Base-by-base conservation (phyloP, 2,888 invertebrate genomes). In the Thereva nobilitata region DNA sequence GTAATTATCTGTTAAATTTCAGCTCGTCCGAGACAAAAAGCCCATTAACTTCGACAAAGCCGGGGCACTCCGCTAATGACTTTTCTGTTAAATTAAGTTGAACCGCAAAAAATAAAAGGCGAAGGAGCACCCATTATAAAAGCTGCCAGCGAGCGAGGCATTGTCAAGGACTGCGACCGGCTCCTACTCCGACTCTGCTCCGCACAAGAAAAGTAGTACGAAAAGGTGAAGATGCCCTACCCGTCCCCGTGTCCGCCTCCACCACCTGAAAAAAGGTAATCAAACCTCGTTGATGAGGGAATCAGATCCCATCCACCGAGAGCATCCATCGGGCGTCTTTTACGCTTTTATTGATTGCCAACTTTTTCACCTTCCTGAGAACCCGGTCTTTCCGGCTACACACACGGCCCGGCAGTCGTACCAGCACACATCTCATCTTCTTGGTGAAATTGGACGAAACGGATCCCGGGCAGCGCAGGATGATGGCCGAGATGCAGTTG, bases 1-100 rank as follows among this genome's bases (percentile, higher is more conserved):
- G 67, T 67, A 67, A 64, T 64, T 67, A 57, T 68, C 59, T 65
- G 57, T 61, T 66, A 65, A 66, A 68, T 68, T 68, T 68, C 65
- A 55, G 68, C 55, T 68, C 55, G 54, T 66, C 66, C 66, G 52
- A 61, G 54, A 68, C 65, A 68, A 68, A 68, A 66, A 65, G 61
- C 63, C 68, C 68, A 68, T 68, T 68, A 68, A 63, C 68, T 68
- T 50, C 54, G 40, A 23, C 49, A 35, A 54, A 64, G 41, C 44
- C 50, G 64, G 52, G 44, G 10, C 45, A 9, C 55, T 50, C 42
- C 50, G 38, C 67, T 67, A 67, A 67, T 67, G 67, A 67, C 64
- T 64, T 67, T 57, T 67, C 67, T 49, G 67, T 44, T 64, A 67
- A 64, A 67, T 67, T 64, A 55, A 65, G 54, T 55, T 65, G 42